A percentile compares a stretch with the other conserved stretches of the same genome.
Evolutionary conservation across 1,140 invertebrate species (phyloP).

Genomic region (Mizuhopecten yessoensis): DNA sequence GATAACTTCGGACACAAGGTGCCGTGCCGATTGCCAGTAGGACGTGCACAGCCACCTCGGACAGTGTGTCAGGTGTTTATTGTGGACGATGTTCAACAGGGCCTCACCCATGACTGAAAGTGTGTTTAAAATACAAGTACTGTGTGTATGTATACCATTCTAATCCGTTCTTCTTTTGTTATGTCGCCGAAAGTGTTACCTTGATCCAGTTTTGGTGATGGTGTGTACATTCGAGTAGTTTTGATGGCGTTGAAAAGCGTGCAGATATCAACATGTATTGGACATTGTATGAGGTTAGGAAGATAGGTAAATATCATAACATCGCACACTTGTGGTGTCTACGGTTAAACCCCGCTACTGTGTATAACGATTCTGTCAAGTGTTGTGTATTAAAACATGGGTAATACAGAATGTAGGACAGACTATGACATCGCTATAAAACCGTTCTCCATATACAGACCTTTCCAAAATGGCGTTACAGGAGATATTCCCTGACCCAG

Average conservation of each 20-base stretch:
- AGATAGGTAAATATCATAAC: too few species aligned
- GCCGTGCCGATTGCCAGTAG: neutral
- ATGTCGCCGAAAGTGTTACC: neutral
- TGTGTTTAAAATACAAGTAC: neutral
- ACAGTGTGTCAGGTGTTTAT: neutral
- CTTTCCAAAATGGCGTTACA: neutral
- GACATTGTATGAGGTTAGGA: neutral
- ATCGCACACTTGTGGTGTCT: too few species aligned
- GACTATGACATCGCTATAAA: neutral
- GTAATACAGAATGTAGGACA: too few species aligned
- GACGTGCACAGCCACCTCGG: neutral
- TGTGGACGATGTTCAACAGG: neutral
- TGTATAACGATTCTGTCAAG: too few species aligned
- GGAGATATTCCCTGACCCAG: neutral
- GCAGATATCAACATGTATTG: neutral
- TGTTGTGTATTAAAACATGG: too few species aligned
- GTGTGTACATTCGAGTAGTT: neutral
- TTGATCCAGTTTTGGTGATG: neutral
- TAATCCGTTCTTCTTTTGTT: too few species aligned
- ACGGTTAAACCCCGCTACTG: too few species aligned
- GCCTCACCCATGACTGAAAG: neutral
- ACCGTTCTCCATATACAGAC: neutral
- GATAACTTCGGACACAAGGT: neutral
- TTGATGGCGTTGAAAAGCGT: neutral
- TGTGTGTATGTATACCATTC: neutral